These are phyloP conservation scores for Ailurus styani DNA, from an alignment of 2,113 vertebrate genomes.

Conservation along the genomic window DNA sequence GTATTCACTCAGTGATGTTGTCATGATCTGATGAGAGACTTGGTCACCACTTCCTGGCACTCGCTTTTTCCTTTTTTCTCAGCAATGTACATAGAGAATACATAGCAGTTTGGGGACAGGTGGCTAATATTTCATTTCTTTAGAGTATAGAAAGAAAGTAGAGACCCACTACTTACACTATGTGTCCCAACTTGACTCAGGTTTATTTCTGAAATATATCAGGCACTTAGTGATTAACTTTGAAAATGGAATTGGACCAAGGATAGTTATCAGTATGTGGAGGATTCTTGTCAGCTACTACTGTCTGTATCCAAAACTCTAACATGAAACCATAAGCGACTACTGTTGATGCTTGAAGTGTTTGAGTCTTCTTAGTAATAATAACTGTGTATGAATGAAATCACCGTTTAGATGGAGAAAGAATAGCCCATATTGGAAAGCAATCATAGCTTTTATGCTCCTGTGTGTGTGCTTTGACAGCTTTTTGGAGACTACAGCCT, in stretches of 20 bases:
- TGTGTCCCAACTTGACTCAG: neutral
- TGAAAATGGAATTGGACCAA: neutral
- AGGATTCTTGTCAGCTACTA: neutral
- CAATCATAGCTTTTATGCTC: slow-evolving; percentile 56
- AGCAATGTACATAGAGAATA: neutral
- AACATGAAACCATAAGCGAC: neutral
- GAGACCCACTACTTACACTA: neutral
- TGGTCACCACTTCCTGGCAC: neutral
- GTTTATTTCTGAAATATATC: neutral
- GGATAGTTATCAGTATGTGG: neutral
- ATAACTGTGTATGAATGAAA: slow-evolving; percentile 30
- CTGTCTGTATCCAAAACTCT: neutral
- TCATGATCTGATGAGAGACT: neutral
- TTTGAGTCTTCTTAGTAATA: neutral
- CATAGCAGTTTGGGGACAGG: neutral
- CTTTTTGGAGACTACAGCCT: slow-evolving; percentile 92
- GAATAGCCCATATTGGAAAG: neutral
- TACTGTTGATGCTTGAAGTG: neutral
- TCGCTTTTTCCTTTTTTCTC: neutral
- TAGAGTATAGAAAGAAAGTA: neutral
- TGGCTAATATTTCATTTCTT: neutral
- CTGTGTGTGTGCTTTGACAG: slow-evolving; percentile 81
- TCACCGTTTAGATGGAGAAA: slow-evolving; percentile 34
- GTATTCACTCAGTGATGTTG: neutral
- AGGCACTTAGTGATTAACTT: neutral